Evolutionary conservation across 2,113 vertebrate species (phyloP), one percentile per base, ranked within the genome.

Genomic region (Excalfactoria chinensis): DNA sequence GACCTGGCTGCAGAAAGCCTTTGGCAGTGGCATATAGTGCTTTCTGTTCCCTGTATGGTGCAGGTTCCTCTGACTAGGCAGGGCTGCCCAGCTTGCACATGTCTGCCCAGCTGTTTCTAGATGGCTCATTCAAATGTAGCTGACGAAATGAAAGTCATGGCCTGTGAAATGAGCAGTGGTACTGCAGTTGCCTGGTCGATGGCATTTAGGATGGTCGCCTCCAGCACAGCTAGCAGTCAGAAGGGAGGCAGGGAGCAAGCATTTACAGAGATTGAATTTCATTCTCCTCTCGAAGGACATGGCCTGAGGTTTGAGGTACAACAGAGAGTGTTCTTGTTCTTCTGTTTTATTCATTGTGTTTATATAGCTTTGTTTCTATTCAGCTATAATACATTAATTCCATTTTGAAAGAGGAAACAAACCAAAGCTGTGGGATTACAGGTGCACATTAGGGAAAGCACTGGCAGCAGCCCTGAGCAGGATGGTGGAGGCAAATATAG

Each of bases 61-160:
- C 0, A 3, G 51, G 43, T 51, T 71, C 40, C 20, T 48, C 34
- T 0, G 0, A 71, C 3, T 3, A 73, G 15, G 46, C 21, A 40
- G 34, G 68, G 71, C 34, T 72, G 70, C 81, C 63, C 28, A 32
- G 58, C 73, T 63, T 88, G 79, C 53, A 59, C 59, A 30, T 67
- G 70, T 55, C n/a, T 78, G 62, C 71, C 44, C 41, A 37, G 15
- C 60, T 88, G 13, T 82, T 90, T 92, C 59, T 66, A 75, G 92
- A 93, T 69, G 84, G 59, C 74, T 35, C 30, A 9, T 63, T 92
- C 89, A 93, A 84, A 82, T 40, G 81, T 2, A 95, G 70, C 80
- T 55, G 26, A 70, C 48, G 59, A 93, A 86, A 90, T 87, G 55
- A 90, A 92, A 95, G 69, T 32, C 58, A 15, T 8, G 58, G 90